A percentile compares a stretch with the other conserved stretches of the same genome.
phyloP scores from a whole-genome alignment of 2,888 invertebrate species.

The Heliothis peltigera region DNA sequence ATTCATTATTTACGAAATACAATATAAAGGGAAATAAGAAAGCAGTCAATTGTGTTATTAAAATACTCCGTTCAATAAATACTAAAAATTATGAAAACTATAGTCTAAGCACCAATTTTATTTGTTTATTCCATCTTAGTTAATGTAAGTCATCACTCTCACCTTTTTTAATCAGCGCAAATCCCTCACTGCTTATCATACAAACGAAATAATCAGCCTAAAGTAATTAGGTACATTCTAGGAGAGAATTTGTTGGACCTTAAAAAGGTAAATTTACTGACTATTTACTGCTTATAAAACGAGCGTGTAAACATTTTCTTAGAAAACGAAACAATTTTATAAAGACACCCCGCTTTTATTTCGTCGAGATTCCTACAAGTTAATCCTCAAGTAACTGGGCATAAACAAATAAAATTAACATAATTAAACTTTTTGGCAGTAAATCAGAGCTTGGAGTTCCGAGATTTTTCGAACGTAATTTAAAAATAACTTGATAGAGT shows the following conservation, averaged over 20 bases:
- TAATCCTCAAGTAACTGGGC: slow-evolving; percentile 55
- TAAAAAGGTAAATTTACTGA: slow-evolving; percentile 26
- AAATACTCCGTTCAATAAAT: too few species aligned
- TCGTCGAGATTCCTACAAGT: slow-evolving; percentile 50
- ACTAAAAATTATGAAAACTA: too few species aligned
- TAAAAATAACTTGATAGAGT: slow-evolving; percentile 23
- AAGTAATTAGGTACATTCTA: slow-evolving; percentile 28
- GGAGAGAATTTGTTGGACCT: slow-evolving; percentile 21
- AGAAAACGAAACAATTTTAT: slow-evolving; percentile 47
- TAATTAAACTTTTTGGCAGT: slow-evolving; percentile 63
- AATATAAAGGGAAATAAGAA: too few species aligned
- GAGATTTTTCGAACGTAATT: slow-evolving; percentile 37
- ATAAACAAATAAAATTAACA: slow-evolving; percentile 65
- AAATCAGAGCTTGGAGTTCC: slow-evolving; percentile 53
- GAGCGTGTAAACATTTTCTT: slow-evolving; percentile 48
- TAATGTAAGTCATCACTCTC: too few species aligned
- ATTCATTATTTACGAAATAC: too few species aligned
- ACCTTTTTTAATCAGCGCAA: too few species aligned
- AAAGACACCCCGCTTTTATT: slow-evolving; percentile 56
- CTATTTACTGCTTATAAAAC: slow-evolving; percentile 43
- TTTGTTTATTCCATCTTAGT: too few species aligned
- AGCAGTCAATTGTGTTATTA: too few species aligned
- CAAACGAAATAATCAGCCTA: slow-evolving; percentile 1
- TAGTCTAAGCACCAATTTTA: too few species aligned
- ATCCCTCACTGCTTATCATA: background rate